Base-by-base conservation (phyloP, 1,140 invertebrate species). In the Lepidurus arcticus region DNA sequence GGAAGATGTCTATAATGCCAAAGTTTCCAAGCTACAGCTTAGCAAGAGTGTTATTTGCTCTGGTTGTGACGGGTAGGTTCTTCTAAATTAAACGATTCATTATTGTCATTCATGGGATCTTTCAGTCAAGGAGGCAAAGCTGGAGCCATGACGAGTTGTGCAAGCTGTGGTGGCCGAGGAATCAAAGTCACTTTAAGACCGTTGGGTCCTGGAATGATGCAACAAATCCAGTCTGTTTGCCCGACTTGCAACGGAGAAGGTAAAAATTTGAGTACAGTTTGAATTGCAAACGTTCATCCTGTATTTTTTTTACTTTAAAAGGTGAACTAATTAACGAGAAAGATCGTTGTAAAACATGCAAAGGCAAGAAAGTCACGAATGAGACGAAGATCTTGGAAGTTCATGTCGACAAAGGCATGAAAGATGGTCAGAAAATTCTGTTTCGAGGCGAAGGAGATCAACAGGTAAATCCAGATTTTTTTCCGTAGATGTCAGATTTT, bases 371-470 rank as follows among this genome's bases (percentile, higher is more conserved):
- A 85, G 90, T 94, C 43, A 84, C 88, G 73, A 90, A 89, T 84
- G 90, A 90, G 87, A 92, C 86, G 80, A 94, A 95, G 86, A 92
- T 94, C 76, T 84, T 97, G 7, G 93, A 96, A 84, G 93, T 97
- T 42, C 90, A 94, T 84, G 90, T 98, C 80, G 94, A 97, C 82
- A 95, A 95, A 86, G 95, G 93, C 80, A 96, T 96, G 92, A 88
- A 89, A 78, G 92, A 97, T 83, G 91, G 91, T 77, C 90, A 96
- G 81, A 96, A 94, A 84, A 92, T 98, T 78, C 88, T 88, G 73
- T 96, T 97, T 83, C 85, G 88, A 65, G 93, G 94, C 26, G 94
- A 96, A 86, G 96, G 96, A 34, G 94, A 98, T 87, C 94, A 97
- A 82, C 86, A 89, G 82, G 89, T 89, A 80, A 84, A 86, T 78